Evolutionary conservation across 2,797 vertebrate species (phyloP).

Genomic region (Macrochelys suwanniensis): DNA sequence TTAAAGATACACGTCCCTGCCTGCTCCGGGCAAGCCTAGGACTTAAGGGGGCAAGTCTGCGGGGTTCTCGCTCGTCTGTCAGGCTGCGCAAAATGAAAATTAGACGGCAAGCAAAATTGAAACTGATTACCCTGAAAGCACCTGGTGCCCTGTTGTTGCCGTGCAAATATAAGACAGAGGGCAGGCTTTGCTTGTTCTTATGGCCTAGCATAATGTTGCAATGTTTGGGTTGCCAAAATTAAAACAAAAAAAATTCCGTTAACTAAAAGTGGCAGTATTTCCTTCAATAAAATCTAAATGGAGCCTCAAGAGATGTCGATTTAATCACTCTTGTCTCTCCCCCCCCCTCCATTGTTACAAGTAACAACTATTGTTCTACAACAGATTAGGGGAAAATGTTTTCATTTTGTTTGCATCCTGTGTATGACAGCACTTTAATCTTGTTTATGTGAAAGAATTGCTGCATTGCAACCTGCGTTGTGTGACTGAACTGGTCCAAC

Average conservation of each 20-base stretch:
- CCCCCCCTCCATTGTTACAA: background rate
- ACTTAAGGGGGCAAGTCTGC: background rate
- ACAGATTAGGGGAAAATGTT: fast-evolving
- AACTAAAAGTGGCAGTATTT: background rate
- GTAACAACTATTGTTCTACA: fast-evolving
- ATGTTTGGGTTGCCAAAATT: background rate
- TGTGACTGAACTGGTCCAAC: background rate
- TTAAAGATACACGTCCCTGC: background rate
- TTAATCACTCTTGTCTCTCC: background rate
- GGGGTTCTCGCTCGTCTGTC: background rate
- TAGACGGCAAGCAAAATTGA: background rate
- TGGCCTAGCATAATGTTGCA: too few relatives aligned
- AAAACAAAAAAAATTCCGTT: too few relatives aligned
- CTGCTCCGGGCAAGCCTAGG: background rate
- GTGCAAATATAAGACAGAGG: background rate
- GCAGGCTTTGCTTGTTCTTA: background rate
- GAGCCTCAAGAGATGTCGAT: background rate
- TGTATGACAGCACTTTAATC: fast-evolving
- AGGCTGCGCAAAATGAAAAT: background rate
- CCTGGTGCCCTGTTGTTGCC: background rate
- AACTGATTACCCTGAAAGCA: background rate
- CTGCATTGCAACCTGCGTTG: fast-evolving
- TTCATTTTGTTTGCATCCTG: fast-evolving
- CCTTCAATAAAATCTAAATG: background rate
- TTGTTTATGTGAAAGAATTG: fast-evolving